Conservation (phyloP, 2,888 invertebrate genomes). For the Notocelia uddmanniana region DNA sequence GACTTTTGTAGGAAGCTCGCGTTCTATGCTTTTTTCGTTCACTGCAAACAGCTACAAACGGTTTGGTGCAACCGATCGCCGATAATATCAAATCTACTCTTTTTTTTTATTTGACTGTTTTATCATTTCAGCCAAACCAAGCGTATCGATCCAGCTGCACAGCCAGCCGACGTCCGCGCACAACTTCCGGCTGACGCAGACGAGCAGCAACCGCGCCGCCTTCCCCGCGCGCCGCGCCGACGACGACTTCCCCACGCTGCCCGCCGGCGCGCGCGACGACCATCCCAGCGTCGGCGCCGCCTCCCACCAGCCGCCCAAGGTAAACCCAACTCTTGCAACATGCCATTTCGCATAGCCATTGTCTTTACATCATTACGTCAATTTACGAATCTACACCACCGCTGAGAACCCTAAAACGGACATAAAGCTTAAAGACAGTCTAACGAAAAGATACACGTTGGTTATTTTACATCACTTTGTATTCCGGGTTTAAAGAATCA, state of each 20-base stretch:
- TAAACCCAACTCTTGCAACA: conserved; percentile 47
- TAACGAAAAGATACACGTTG: no score
- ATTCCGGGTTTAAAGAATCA: no score
- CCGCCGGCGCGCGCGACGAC: conserved; percentile 66
- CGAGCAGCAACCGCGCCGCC: conserved; percentile 53
- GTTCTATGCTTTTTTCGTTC: no score
- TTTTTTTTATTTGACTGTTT: background rate
- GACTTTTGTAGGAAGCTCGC: no score
- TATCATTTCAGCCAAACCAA: conserved; percentile 71
- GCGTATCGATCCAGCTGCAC: conserved; percentile 81
- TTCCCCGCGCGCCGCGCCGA: conserved; percentile 56
- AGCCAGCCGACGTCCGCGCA: conserved; percentile 79
- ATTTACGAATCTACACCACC: no score
- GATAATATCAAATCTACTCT: background rate
- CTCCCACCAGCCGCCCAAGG: conserved; percentile 74
- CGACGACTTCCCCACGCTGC: conserved; percentile 49
- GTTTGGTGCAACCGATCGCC: no score
- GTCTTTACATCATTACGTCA: no score
- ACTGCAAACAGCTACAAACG: no score
- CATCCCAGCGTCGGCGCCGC: conserved; percentile 76
- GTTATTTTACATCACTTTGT: no score
- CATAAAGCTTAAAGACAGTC: no score
- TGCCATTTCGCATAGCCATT: no score
- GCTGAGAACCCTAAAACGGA: no score
- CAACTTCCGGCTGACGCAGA: conserved; percentile 64